Base-by-base conservation (phyloP, 2,797 vertebrate genomes). In the Myotis planiceps region DNA sequence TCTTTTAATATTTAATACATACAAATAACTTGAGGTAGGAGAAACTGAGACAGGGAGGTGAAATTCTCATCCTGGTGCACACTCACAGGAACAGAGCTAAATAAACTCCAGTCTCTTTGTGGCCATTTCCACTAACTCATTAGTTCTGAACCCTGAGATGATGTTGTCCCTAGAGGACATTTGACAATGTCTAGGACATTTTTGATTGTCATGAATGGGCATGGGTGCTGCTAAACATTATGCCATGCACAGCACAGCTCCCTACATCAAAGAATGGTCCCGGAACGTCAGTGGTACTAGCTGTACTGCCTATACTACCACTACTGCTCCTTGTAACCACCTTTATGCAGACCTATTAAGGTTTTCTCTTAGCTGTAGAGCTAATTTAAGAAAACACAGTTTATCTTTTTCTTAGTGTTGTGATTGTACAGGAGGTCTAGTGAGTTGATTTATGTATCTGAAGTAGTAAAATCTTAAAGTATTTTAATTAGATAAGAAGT, bases 401-500 rank as follows among this genome's bases (percentile, higher is more conserved):
- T 93, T 68, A 18, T 81, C 18, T 87, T 79, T 45, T 87, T 87
- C 15, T 53, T 88, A 29, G 13, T 37, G 49, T 92, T 88, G 80
- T 32, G 9, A 76, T 71, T 68, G 27, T 63, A 47, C 5, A 90
- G 37, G 39, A 53, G 23, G 0, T 80, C 8, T 75, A 53, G n/a
- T 89, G 49, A 76, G 60, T 80, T 88, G 32, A 47, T 85, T 90
- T 76, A 39, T 91, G 55, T 13, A 8, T 76, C 29, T 78, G 84
- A 45, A 72, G 39, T 82, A 66, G n/a, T 94, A 68, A 94, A 69
- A 71, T 79, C 27, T 66, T 23, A 63, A 79, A 63, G 12, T 71
- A 49, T 92, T 86, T 93, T 95, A 87, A 65, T 80, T 93, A 5
- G 9, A 3, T 84, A 71, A 72, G 53, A 81, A 76, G 69, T 53